Conservation (phyloP, 2,888 invertebrate genomes). For the Malthinus seriepunctatus region DNA sequence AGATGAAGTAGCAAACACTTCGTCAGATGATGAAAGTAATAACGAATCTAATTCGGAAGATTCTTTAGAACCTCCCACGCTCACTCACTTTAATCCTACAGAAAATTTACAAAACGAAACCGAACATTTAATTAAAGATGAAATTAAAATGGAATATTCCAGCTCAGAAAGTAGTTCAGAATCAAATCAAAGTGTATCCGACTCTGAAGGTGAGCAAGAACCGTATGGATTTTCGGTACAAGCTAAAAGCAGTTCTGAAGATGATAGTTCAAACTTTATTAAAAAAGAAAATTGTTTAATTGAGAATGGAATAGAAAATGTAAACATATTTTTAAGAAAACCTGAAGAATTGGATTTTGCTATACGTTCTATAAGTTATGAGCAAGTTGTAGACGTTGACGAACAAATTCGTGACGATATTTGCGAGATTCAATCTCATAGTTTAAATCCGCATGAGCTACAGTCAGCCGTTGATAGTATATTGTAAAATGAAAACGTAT, state of each 20-base stretch:
- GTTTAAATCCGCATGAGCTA: slow-evolving; percentile 50
- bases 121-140: background rate
- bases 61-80: slow-evolving; percentile 33
- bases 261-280: slow-evolving; percentile 19
- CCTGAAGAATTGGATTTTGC: slow-evolving; percentile 50
- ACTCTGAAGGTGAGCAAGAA: slow-evolving; percentile 28
- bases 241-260: slow-evolving; percentile 30
- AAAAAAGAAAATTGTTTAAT: background rate
- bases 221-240: slow-evolving; percentile 21
- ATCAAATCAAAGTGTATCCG: slow-evolving; percentile 30
- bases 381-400: slow-evolving; percentile 36
- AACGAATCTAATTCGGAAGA: slow-evolving; percentile 29
- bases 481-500: slow-evolving; percentile 31
- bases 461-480: slow-evolving; percentile 54
- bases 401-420: slow-evolving; percentile 36
- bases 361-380: slow-evolving; percentile 50
- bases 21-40: slow-evolving; percentile 20
- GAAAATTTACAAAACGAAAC: slow-evolving; percentile 22
- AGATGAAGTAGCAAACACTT: slow-evolving; percentile 13
- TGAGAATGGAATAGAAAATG: slow-evolving; percentile 10
- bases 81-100: slow-evolving; percentile 33
- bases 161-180: slow-evolving; percentile 27
- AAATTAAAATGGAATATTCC: background rate
- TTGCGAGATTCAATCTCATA: slow-evolving; percentile 43
- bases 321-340: slow-evolving; percentile 37